phyloP scores from a whole-genome alignment of 2,888 invertebrate genomes.

The Aquatica leii region DNA sequence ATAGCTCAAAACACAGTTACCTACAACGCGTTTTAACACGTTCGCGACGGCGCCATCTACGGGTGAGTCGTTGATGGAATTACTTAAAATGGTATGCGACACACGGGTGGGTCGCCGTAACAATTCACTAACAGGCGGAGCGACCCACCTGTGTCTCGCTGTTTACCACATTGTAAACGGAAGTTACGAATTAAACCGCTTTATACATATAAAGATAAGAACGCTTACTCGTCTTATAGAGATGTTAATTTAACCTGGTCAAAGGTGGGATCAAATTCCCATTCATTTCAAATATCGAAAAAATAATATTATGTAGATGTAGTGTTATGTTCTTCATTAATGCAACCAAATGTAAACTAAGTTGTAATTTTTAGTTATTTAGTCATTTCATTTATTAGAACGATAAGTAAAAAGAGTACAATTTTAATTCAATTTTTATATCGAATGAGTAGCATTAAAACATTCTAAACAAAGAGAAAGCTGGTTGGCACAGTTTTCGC shows the following conservation, averaged over 20 bases:
- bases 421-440: background rate
- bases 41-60: background rate
- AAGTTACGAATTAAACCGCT: too few species aligned
- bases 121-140: conserved; percentile 1
- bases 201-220: background rate
- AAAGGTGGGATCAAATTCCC: background rate
- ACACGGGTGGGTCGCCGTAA: conserved; percentile 5
- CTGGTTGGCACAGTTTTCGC: background rate
- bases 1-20: too few species aligned
- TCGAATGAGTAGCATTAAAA: background rate
- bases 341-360: conserved; percentile 2
- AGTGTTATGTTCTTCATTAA: background rate
- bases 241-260: background rate
- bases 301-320: conserved; percentile 2
- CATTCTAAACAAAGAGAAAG: too few species aligned
- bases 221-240: background rate
- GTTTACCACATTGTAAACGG: too few species aligned
- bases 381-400: conserved; percentile 3
- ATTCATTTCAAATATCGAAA: background rate
- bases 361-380: conserved; percentile 5
- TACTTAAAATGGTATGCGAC: conserved; percentile 1
- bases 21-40: background rate
- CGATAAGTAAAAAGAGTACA: background rate
- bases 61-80: too few species aligned
- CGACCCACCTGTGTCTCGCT: conserved; percentile 1